phyloP scores from a whole-genome alignment of 2,888 invertebrate species.

The Plebejus argus region DNA sequence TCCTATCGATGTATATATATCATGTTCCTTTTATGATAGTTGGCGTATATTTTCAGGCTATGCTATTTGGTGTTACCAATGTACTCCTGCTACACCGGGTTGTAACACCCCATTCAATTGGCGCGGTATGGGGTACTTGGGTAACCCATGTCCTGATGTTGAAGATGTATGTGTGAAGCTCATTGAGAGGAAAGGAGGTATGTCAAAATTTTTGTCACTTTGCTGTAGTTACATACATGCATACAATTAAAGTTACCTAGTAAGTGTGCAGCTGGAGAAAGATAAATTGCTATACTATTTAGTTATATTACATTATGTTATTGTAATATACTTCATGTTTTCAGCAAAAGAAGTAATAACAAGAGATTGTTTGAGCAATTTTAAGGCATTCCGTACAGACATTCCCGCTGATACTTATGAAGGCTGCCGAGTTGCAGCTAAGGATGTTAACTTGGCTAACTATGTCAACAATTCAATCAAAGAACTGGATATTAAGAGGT shows the following conservation, averaged over 20 bases:
- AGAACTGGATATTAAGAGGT: slow-evolving; percentile 91
- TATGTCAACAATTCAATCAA: slow-evolving; percentile 93
- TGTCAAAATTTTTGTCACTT: slow-evolving; percentile 38
- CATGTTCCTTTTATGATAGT: background rate
- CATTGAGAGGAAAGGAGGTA: slow-evolving; percentile 92
- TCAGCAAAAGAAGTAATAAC: slow-evolving; percentile 90
- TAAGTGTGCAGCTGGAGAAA: background rate
- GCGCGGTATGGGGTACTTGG: slow-evolving; percentile 86
- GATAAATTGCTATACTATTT: background rate
- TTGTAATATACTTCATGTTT: slow-evolving; percentile 38
- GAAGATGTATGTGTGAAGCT: slow-evolving; percentile 95
- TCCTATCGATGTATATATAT: background rate
- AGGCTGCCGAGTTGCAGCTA: slow-evolving; percentile 91
- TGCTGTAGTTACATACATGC: no score
- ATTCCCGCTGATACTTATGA: slow-evolving; percentile 96
- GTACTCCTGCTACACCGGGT: slow-evolving; percentile 93
- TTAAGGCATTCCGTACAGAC: slow-evolving; percentile 89
- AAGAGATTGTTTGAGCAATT: slow-evolving; percentile 90
- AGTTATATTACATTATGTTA: background rate
- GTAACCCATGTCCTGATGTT: slow-evolving; percentile 89
- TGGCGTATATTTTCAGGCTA: slow-evolving; percentile 62
- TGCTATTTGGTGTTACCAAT: slow-evolving; percentile 92
- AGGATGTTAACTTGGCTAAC: slow-evolving; percentile 89
- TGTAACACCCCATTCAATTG: slow-evolving; percentile 93
- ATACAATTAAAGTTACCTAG: no score